Evolutionary conservation across 2,113 vertebrate species (phyloP).

Genomic region (Ailuropoda melanoleuca): DNA sequence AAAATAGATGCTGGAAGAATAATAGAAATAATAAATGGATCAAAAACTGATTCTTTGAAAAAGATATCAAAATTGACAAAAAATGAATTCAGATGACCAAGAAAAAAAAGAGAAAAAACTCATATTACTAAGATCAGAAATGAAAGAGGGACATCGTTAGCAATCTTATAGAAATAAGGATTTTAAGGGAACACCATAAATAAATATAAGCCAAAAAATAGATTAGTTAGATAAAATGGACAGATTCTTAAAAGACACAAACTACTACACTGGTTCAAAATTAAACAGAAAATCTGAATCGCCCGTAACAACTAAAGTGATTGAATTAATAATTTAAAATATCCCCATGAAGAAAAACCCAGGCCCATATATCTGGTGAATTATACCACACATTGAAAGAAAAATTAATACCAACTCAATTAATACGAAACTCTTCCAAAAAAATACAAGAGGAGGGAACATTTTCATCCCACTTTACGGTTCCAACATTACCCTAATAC

Average conservation of each 20-base stretch:
- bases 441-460: background rate
- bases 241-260: background rate
- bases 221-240: background rate
- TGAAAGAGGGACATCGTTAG: background rate
- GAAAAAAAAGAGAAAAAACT: background rate
- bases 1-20: background rate
- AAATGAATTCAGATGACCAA: background rate
- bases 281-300: background rate
- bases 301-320: background rate
- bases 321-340: background rate
- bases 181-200: background rate
- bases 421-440: background rate
- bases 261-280: background rate
- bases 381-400: background rate
- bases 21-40: background rate
- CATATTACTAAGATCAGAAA: background rate
- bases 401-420: background rate
- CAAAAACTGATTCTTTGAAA: background rate
- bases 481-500: background rate
- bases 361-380: background rate
- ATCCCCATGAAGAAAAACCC: background rate
- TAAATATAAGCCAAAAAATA: background rate
- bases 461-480: background rate
- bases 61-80: background rate
- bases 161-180: background rate